Evolutionary conservation across 2,113 vertebrate species (phyloP), one percentile per base, ranked within the genome.

Genomic region (Colossoma macropomum): DNA sequence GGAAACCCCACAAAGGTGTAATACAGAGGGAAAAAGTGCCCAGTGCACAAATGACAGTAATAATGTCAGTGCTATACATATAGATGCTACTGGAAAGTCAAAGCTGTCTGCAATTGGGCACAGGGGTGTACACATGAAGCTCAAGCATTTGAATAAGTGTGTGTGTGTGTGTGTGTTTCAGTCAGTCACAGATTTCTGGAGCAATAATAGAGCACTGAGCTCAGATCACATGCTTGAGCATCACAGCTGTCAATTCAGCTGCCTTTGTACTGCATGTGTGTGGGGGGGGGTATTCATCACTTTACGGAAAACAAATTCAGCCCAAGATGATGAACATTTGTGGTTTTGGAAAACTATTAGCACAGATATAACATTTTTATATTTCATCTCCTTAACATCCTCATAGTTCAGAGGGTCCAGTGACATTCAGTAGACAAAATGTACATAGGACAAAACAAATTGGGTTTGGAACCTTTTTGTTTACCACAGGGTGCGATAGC

Each of bases 241-340:
- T 71, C 66, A 85, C 83, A 88, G 82, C 90, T 87, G 82, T 87
- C 79, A 69, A 75, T 84, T 88, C 87, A 87, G 84, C 82, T 89
- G 86, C 75, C 68, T 84, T 50, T 74, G 45, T 38, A 70, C 54
- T 69, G 19, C 56, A 15, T 79, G 50, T 81, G 19, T 79, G 52
- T 81, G 63, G 32, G 70, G 56, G 25, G 71, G 52, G 79, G 71
- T 79, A 77, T 73, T 34, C 13, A 15, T 54, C 34, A 56, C 69
- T 83, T 12, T 69, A 62, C 79, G 66, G 71, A 63, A 11, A 5
- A 27, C 9, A 38, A 38, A 38, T 38, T 38, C 34, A 38, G 7
- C 34, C 34, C 34, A 38, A 38, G 7, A 38, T 7, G 7, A 7
- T 38, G 34, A 4, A 38, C 3, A 38, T 38, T 5, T 9, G 34